Evolutionary conservation across 1,140 invertebrate species (phyloP).

Genomic region (Cydia fagiglandana): DNA sequence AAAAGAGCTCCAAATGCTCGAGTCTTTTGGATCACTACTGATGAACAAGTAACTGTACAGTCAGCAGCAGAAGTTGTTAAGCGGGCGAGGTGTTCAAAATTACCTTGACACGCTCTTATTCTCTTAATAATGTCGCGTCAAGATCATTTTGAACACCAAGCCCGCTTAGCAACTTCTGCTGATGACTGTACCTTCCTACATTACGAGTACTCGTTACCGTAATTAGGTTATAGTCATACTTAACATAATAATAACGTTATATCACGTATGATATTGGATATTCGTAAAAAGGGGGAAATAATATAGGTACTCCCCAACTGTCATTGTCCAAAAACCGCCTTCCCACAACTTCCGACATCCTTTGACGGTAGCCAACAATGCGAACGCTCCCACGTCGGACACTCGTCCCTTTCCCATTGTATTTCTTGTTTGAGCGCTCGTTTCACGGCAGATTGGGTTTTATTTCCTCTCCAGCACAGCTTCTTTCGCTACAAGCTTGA

Average conservation of each 20-base stretch:
- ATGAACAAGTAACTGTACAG: no score
- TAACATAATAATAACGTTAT: background rate
- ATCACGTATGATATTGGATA: background rate
- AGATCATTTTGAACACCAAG: no score
- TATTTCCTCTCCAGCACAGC: background rate
- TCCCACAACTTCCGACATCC: slow-evolving; percentile 8
- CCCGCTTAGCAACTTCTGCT: no score
- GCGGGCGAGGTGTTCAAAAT: no score
- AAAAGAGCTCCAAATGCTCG: no score
- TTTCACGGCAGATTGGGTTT: background rate
- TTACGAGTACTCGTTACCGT: no score
- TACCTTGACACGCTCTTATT: no score
- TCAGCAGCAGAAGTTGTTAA: no score
- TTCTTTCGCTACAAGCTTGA: background rate
- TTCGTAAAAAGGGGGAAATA: background rate
- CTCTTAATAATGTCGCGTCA: no score
- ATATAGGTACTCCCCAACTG: background rate
- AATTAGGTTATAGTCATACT: background rate
- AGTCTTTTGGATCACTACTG: no score
- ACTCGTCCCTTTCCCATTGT: slow-evolving; percentile 30
- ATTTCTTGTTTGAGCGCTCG: background rate
- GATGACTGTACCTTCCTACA: no score
- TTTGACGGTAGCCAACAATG: slow-evolving; percentile 12
- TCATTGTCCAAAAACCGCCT: background rate
- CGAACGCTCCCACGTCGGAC: background rate